Evolutionary conservation across 1,140 invertebrate genomes (phyloP).

Genomic region (Bombus pascuorum): DNA sequence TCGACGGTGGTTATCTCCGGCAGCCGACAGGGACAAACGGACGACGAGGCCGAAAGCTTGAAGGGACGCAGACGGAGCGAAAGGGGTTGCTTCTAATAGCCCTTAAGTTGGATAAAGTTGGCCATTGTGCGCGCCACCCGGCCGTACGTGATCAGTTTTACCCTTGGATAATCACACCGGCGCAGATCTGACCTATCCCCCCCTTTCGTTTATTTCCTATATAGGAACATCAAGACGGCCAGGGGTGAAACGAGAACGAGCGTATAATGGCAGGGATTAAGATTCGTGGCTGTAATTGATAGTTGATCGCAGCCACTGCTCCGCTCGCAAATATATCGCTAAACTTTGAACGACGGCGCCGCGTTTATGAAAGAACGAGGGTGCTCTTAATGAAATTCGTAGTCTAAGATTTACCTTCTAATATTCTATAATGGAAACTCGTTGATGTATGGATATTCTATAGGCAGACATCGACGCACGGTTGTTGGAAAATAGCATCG

Average conservation of each 20-base stretch:
- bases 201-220: constrained; percentile 42
- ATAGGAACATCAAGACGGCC: constrained; percentile 1
- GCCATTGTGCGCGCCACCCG: constrained; percentile 67
- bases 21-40: constrained; percentile 55
- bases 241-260: constrained; percentile 20
- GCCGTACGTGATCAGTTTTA: constrained; percentile 70
- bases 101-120: constrained; percentile 70
- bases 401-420: not conserved
- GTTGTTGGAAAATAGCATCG: no score
- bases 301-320: constrained; percentile 26
- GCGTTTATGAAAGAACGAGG: not conserved
- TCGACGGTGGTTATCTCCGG: constrained; percentile 70
- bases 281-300: constrained; percentile 44
- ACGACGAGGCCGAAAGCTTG: constrained; percentile 40
- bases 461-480: not conserved
- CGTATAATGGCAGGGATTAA: constrained; percentile 31
- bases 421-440: not conserved
- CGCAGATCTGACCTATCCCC: constrained; percentile 46
- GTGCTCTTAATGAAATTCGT: constrained; percentile 6
- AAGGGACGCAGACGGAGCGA: constrained; percentile 63
- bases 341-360: not conserved
- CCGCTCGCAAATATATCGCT: constrained; percentile 10
- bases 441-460: not conserved
- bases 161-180: constrained; percentile 64
- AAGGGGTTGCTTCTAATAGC: constrained; percentile 69